phyloP scores from a whole-genome alignment of 2,888 invertebrate genomes.

The Spilarctia lutea region DNA sequence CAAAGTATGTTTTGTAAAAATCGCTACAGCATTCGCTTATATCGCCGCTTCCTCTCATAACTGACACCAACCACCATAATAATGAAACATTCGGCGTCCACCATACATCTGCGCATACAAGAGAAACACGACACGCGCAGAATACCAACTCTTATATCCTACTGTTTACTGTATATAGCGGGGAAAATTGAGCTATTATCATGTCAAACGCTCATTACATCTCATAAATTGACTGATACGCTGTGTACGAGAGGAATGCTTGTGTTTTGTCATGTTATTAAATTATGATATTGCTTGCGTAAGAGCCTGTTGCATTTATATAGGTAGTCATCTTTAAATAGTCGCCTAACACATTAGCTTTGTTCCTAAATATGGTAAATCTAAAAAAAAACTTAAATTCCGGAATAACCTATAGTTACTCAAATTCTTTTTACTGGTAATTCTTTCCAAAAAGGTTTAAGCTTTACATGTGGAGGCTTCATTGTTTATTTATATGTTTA shows the following conservation, averaged over 20 bases:
- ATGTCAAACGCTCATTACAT: conserved; percentile 50
- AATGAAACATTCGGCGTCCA: conserved; percentile 47
- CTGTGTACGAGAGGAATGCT: conserved; percentile 15
- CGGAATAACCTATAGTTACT: too few species aligned
- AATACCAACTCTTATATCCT: conserved; percentile 62
- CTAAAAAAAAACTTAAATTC: too few species aligned
- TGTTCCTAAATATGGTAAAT: neutral
- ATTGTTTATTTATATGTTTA: too few species aligned
- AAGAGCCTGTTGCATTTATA: neutral
- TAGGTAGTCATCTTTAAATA: conserved; percentile 19
- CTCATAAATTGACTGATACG: conserved; percentile 43
- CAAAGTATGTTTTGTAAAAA: neutral
- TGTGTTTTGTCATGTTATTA: neutral
- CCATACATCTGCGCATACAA: conserved; percentile 51
- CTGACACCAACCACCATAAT: conserved; percentile 26
- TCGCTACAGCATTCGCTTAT: conserved; percentile 17
- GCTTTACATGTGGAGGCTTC: too few species aligned
- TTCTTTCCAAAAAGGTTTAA: too few species aligned
- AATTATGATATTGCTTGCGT: neutral
- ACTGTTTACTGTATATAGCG: conserved; percentile 27
- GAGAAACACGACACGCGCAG: conserved; percentile 59
- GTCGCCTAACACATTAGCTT: neutral
- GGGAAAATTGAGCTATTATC: conserved; percentile 57
- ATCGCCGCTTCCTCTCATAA: conserved; percentile 22
- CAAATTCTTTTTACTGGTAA: too few species aligned